These are phyloP conservation scores for Centropristis striata DNA, from an alignment of 2,113 vertebrate genomes.

Conservation along the genomic window DNA sequence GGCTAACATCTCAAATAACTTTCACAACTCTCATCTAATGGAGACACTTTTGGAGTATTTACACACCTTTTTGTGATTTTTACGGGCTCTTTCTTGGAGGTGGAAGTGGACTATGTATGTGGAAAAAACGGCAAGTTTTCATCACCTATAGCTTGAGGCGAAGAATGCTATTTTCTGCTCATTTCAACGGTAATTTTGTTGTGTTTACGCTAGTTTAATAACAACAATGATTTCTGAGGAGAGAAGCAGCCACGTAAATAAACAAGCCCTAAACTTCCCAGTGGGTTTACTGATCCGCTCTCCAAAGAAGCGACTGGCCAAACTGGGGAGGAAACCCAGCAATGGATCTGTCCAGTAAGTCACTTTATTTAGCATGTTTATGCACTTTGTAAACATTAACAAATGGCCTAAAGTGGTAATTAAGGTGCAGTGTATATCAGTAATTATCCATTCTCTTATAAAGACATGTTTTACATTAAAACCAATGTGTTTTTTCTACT, in stretches of 20 bases:
- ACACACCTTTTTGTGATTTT: not conserved
- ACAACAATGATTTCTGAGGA: slow-evolving; percentile 86
- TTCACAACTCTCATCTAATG: not conserved
- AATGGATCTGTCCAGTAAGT: slow-evolving; percentile 88
- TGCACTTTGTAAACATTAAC: not conserved
- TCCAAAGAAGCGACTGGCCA: slow-evolving; percentile 84
- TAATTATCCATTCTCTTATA: not conserved
- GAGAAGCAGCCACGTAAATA: slow-evolving; percentile 76
- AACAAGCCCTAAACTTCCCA: slow-evolving; percentile 83
- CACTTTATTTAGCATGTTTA: not conserved
- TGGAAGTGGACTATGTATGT: not conserved
- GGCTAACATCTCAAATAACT: not conserved
- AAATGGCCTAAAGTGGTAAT: not conserved
- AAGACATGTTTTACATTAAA: not conserved
- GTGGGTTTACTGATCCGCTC: slow-evolving; percentile 86
- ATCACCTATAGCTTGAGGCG: not conserved
- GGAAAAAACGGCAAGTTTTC: not conserved
- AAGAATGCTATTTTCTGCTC: slow-evolving; percentile 5
- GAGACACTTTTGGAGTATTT: not conserved
- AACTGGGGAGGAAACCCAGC: slow-evolving; percentile 86
- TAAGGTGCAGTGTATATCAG: not conserved
- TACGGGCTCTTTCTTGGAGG: not conserved
- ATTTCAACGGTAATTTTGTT: not conserved
- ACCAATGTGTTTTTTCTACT: not conserved
- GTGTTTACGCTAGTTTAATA: slow-evolving; percentile 30